Percentiles rank a stretch among this genome's conserved stretches.
These are phyloP conservation scores for Serinus canaria DNA, from an alignment of 2,113 vertebrate species.

Conservation along the genomic window DNA sequence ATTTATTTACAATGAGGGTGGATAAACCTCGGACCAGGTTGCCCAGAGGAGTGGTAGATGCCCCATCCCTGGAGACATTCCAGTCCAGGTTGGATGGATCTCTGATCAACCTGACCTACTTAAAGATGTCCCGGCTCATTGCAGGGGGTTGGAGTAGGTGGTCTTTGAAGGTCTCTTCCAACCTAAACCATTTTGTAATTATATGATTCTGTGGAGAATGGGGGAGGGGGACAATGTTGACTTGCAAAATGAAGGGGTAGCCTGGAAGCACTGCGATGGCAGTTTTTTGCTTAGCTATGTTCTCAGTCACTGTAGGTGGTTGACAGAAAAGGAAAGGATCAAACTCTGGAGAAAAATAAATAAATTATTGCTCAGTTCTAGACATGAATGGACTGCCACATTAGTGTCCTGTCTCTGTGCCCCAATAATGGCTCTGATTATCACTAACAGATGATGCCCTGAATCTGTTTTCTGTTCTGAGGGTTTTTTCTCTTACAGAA, in stretches of 20 bases:
- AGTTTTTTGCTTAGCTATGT: background rate
- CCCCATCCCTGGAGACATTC: background rate
- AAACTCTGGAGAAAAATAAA: background rate
- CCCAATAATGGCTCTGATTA: background rate
- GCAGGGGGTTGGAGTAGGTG: background rate
- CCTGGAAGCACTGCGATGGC: background rate
- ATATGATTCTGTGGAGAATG: background rate
- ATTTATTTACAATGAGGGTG: accelerated
- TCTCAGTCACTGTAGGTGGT: background rate
- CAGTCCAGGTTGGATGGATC: background rate
- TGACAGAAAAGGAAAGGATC: background rate
- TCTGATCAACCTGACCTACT: background rate
- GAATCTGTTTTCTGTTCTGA: background rate
- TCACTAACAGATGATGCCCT: background rate
- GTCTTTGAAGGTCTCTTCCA: background rate
- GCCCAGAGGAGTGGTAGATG: background rate
- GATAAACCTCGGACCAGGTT: background rate
- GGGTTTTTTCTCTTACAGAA: background rate
- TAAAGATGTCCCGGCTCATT: background rate
- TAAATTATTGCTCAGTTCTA: background rate
- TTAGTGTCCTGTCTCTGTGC: background rate
- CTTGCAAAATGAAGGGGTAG: background rate
- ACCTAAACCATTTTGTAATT: background rate
- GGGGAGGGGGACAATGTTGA: background rate
- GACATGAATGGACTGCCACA: background rate